Evolutionary conservation across 2,797 vertebrate species (phyloP), one percentile per base, ranked within the genome.

Genomic region (Buceros bicornis): DNA sequence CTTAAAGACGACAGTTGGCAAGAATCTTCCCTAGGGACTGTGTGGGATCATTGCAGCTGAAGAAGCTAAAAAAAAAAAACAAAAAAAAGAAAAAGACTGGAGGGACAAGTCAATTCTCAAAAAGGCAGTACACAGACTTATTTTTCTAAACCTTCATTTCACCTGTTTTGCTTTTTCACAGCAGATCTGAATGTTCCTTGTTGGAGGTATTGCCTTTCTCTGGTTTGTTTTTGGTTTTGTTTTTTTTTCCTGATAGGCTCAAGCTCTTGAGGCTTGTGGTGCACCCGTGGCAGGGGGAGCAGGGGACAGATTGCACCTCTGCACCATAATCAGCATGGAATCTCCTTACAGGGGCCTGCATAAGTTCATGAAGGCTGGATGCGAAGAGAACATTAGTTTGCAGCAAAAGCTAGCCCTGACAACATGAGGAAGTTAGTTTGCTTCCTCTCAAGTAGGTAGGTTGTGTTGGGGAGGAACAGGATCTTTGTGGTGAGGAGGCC

Each of bases 241-340:
- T 8, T 83, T 86, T 78, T 25, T 5, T 76, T 82, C 81, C 20
- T 53, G 31, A 53, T 8, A 50, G 8, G 6, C 47, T 87, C 9
- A 65, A 26, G 7, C 1, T 78, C 28, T 61, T 57, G 33, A 53
- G 53, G 19, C 4, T 65, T 80, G 13, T 56, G 15, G 15, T 48
- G 12, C 20, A 21, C 4, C 5, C 4, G 4, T 13, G 19, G 2
- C 1, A 0, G 2, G 8, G 6, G 4, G 7, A 87, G 2, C 6
- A 64, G 25, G 26, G 13, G 3, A 8, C 22, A 76, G 33, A 43
- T 21, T 71, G 42, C 29, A 50, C 6, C 8, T 61, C 37, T 92
- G 14, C 10, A 1, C 20, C 65, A 33, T 62, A 11, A 28, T 72
- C 26, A 53, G 16, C 33, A 15, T 20, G 7, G 28, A 25, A 54